Base-by-base conservation (phyloP, 2,797 vertebrate species). In the Sebastes matsubarae region DNA sequence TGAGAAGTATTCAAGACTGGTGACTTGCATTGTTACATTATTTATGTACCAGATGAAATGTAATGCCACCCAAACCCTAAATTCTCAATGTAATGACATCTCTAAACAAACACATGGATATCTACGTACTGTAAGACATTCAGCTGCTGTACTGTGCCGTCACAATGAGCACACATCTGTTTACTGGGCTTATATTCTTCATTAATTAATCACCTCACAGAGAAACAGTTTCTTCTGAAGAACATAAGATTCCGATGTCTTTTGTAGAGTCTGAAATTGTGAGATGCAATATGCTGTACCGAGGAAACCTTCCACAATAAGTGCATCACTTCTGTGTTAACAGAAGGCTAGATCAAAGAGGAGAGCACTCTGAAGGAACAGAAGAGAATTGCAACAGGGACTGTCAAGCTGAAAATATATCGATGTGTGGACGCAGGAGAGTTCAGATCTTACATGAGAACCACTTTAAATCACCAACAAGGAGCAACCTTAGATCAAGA, bases 341-440 rank as follows among this genome's bases (percentile, higher is more conserved):
- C 73, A 79, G 66, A 57, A 34, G 68, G 54, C 52, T 30, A 54
- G 76, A 83, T 87, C 79, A 85, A 89, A 89, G 86, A 83, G 87
- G 68, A 24, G 74, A 84, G 83, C 66, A 79, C 79, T 90, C 22
- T 5, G 59, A 75, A 81, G 73, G 66, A 90, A 77, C 61, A 69
- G 42, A 79, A 42, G 66, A 57, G 72, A 64, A 58, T 16, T 68
- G 58, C 80, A 87, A 30, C 57, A 72, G 58, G 32, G 81, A 72
- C 64, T 58, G 75, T 80, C 71, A 68, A 27, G 36, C 75, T 77
- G 68, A 82, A 83, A 63, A 63, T 54, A 82, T 59, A 75, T 81
- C 22, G n/a, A 67, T 24, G 42, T 30, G 72, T 88, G 71, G 83
- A 72, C 32, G 69, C 50, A 18, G 16, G 55, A 77, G 58, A 72